Conservation (phyloP, 2,888 invertebrate genomes). For the Cephus pygmeus region DNA sequence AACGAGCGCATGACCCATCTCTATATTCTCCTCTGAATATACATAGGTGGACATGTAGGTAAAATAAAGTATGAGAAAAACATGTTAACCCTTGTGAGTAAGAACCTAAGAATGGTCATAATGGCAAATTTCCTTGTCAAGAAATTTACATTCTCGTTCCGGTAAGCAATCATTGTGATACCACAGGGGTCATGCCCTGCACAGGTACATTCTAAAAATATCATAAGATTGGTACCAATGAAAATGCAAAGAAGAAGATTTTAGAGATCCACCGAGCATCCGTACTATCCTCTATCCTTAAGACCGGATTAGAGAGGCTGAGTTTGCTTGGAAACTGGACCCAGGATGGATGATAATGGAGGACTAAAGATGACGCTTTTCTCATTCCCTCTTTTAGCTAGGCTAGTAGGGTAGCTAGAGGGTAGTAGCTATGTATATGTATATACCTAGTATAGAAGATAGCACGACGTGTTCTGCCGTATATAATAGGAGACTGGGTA, state of each 20-base stretch:
- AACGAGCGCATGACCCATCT: background rate
- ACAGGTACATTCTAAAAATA: background rate
- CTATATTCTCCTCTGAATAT: background rate
- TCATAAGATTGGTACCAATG: background rate
- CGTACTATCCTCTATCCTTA: background rate
- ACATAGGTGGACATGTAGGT: too few relatives aligned
- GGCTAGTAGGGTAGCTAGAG: background rate
- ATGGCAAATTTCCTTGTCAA: too few relatives aligned
- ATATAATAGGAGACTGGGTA: background rate
- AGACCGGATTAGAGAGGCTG: background rate
- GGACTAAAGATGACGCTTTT: constrained; percentile 18
- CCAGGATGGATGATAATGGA: constrained; percentile 19
- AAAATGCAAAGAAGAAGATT: background rate
- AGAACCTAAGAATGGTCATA: background rate
- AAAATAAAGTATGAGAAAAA: too few relatives aligned
- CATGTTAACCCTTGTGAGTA: background rate
- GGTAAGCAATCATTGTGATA: background rate
- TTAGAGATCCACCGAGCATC: background rate
- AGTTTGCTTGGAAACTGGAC: background rate
- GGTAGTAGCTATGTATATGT: background rate
- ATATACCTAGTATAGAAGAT: constrained; percentile 3
- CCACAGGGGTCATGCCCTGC: background rate
- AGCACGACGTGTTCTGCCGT: constrained; percentile 5
- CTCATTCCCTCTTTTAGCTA: constrained; percentile 3
- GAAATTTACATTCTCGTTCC: background rate